These are phyloP conservation scores for Apodemus agrarius DNA, from an alignment of 2,797 vertebrate species.

Conservation along the genomic window DNA sequence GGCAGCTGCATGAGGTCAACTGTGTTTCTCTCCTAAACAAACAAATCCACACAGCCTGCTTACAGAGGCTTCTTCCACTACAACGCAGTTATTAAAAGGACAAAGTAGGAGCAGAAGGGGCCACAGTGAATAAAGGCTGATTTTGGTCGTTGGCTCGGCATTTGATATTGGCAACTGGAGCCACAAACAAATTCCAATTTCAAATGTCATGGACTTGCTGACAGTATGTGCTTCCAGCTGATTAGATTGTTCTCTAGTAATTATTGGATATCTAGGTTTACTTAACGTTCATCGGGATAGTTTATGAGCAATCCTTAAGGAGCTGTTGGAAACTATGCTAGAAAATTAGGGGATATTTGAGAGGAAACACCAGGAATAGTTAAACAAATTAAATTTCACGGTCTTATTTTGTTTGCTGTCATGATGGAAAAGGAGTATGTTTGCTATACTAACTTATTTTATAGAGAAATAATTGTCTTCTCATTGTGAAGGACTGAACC, in stretches of 20 bases:
- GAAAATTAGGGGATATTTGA: background rate
- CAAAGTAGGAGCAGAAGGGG: background rate
- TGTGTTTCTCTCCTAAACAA: background rate
- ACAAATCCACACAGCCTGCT: background rate
- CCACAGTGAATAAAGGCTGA: background rate
- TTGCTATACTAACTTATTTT: background rate
- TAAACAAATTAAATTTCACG: constrained; percentile 33
- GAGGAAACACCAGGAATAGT: background rate
- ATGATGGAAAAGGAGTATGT: background rate
- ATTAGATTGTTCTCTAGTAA: constrained; percentile 36
- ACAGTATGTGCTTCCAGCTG: background rate
- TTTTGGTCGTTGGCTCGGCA: background rate
- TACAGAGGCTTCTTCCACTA: background rate
- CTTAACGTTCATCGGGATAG: constrained; percentile 34
- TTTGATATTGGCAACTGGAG: background rate
- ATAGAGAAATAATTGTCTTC: background rate
- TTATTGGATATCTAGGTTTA: constrained; percentile 29
- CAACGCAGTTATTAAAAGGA: constrained; percentile 27
- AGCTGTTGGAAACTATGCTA: constrained; percentile 25
- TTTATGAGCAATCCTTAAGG: background rate
- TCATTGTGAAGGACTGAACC: background rate
- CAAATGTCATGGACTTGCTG: constrained; percentile 31
- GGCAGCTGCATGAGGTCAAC: too few relatives aligned
- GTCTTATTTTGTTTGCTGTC: background rate
- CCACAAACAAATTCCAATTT: constrained; percentile 42